Evolutionary conservation across 2,797 vertebrate genomes (phyloP), one percentile per base, ranked within the genome.

Genomic region (Tapera naevia): DNA sequence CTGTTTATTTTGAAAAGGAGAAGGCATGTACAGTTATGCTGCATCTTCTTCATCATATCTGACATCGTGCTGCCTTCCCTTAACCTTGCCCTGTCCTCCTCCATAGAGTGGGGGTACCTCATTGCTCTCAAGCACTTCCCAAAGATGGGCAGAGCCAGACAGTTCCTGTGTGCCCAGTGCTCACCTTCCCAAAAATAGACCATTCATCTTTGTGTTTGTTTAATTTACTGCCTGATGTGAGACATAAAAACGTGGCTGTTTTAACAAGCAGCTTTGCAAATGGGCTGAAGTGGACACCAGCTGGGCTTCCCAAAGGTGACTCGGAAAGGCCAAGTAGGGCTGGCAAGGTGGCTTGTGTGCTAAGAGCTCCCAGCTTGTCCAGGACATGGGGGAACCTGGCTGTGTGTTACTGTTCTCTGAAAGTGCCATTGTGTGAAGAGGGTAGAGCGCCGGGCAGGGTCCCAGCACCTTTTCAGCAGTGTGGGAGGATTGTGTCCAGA

Each of bases 91-190:
- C 33, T 74, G 14, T 41, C 56, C 23, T 69, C 5, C 33, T 73
- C 16, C 10, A 0, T 1, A 0, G 24, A 17, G n/a, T 43, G 51
- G 22, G 7, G 18, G 4, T 35, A 66, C 23, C 57, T 82, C 2
- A 1, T 30, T n/a, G 35, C 62, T 71, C 9, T 76, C n/a, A 85
- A 80, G 48, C 45, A 37, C 50, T 70, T 86, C 32, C 37, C 30
- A 66, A 60, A 60, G 28, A 21, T 54, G 17, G n/a, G 60, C 35
- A 70, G 28, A 73, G 30, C 37, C 54, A 46, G 51, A 43, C 14
- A 76, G 30, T n/a, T 80, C n/a, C 60, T 78, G 8, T 24, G 53
- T 64, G 58, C 27, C 35, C 45, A 54, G 32, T 0, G 0, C 35
- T 74, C 30, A 35, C 24, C 23, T 78, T 72, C 83, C 50, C 50